Evolutionary conservation across 2,113 vertebrate species (phyloP), one percentile per base, ranked within the genome.

Genomic region (Xenus cinereus): DNA sequence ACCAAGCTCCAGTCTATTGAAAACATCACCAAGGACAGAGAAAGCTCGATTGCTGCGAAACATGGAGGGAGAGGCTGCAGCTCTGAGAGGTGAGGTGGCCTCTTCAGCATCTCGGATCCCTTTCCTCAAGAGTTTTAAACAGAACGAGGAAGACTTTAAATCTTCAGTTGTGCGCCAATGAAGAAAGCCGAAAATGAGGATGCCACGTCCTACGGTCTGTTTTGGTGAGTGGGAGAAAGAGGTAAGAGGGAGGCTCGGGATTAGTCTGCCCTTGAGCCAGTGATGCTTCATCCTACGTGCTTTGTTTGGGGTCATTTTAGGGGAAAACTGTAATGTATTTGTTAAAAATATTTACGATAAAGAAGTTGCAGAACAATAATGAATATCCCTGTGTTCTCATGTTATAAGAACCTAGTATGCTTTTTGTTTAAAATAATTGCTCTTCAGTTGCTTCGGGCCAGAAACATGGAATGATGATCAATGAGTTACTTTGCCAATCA

Each of bases 401-500:
- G 9, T 60, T 75, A 54, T 46, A 79, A 72, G 26, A 72, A 43
- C 15, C 16, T 57, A 33, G 20, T 32, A 11, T 57, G 19, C 39
- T 56, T 94, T 91, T 82, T 64, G 22, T 86, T 89, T 81, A 59
- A 95, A 86, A 50, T 91, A 60, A 48, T 67, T 87, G 26, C 7
- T 92, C 17, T 77, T 89, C 50, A 19, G 18, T 64, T 90, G 21
- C 75, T 94, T 75, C 72, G 78, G 67, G 53, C 26, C 81, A 94
- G 82, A 93, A 93, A 91, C 23, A 53, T 30, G 63, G 78, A 93
- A 85, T 43, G 66, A 56, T 69, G 87, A 93, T 95, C 96, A 89
- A 90, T 90, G 76, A 74, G 87, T 93, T 95, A 33, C 51, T 95
- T 97, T 93, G 35, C 84, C 89, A 95, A 95, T 94, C 87, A 91